Percentiles rank a stretch among this genome's conserved stretches.
Conservation (phyloP, 2,113 vertebrate genomes). For the Meles meles region DNA sequence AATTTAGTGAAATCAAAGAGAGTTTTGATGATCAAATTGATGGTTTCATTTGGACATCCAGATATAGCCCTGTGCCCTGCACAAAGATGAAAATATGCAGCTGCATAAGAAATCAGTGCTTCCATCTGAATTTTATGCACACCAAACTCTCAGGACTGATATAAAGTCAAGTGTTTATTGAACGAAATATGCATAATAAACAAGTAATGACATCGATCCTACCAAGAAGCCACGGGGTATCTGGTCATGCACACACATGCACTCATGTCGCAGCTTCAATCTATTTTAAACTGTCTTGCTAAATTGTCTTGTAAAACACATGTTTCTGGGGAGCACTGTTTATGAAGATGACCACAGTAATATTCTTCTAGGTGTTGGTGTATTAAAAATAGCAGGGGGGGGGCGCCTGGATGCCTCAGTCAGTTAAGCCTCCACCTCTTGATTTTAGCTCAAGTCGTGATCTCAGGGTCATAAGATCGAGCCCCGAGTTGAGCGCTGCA, state of each 20-base stretch:
- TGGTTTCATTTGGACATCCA: background rate
- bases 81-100: background rate
- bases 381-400: background rate
- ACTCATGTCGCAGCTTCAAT: fast-evolving
- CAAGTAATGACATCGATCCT: background rate
- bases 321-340: background rate
- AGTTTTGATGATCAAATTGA: background rate
- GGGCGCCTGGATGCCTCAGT: background rate
- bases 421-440: background rate
- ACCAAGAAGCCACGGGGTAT: background rate
- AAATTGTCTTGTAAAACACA: background rate
- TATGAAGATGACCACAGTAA: background rate
- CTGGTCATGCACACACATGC: background rate
- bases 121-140: background rate
- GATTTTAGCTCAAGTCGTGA: background rate
- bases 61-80: background rate
- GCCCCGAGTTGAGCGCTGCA: background rate
- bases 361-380: background rate
- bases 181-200: background rate
- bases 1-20: background rate
- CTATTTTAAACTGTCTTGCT: background rate
- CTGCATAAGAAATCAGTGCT: background rate
- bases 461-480: background rate
- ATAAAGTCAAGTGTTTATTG: background rate
- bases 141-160: background rate